A percentile compares a stretch with the other conserved stretches of the same genome.
Evolutionary conservation across 2,888 invertebrate species (phyloP).

Genomic region (Tricholauxania praeusta): DNA sequence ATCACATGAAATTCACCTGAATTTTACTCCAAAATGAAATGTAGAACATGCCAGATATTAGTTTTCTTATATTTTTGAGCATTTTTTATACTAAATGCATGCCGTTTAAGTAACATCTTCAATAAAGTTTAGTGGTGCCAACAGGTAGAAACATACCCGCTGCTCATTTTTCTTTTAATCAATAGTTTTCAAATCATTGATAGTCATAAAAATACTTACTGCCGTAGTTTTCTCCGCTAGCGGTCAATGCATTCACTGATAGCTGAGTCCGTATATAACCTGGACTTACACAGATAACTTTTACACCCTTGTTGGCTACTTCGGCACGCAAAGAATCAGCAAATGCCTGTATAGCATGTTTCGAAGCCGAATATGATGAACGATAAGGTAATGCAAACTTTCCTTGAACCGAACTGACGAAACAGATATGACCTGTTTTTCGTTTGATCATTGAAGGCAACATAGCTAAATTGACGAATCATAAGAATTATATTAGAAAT

Average conservation of each 20-base stretch:
- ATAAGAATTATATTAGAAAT: too few relatives aligned
- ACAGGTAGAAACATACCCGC: background rate
- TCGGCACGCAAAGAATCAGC: constrained; percentile 92
- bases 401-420: constrained; percentile 94
- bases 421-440: constrained; percentile 84
- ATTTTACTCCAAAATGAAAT: too few relatives aligned
- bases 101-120: too few relatives aligned
- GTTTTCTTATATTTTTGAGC: too few relatives aligned
- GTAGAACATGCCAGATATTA: too few relatives aligned
- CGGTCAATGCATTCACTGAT: constrained; percentile 91
- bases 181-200: constrained; percentile 27
- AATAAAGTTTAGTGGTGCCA: constrained; percentile 25
- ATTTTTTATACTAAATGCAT: too few relatives aligned
- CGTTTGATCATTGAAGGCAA: constrained; percentile 85
- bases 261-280: constrained; percentile 90
- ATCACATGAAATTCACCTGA: too few relatives aligned
- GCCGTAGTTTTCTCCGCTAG: constrained; percentile 82
- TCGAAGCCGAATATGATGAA: constrained; percentile 91
- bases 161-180: constrained; percentile 4
- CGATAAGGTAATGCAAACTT: constrained; percentile 90
- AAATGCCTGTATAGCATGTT: constrained; percentile 95
- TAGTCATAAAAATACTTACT: constrained; percentile 70
- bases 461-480: constrained; percentile 72
- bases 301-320: constrained; percentile 79
- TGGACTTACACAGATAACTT: constrained; percentile 91